Evolutionary conservation across 1,140 invertebrate species (phyloP).

Genomic region (Cotesia vestalis): DNA sequence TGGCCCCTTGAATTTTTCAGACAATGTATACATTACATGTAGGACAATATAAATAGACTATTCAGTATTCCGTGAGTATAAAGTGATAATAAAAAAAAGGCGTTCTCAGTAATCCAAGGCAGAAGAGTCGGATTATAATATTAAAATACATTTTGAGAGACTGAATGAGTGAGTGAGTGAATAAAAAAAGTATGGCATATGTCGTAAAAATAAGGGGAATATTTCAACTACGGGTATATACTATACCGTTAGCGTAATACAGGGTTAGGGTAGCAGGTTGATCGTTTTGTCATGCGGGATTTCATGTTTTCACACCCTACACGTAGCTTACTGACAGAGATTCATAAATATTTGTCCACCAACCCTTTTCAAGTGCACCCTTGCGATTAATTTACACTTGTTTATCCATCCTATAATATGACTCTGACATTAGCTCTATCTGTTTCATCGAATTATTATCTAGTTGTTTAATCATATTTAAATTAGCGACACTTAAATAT

Average conservation of each 20-base stretch:
- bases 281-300: slow-evolving; percentile 31
- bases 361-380: slow-evolving; percentile 18
- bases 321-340: slow-evolving; percentile 8
- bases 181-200: slow-evolving; percentile 5
- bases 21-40: background rate
- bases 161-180: slow-evolving; percentile 8
- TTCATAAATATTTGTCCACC: slow-evolving; percentile 25
- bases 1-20: slow-evolving; percentile 13
- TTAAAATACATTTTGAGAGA: slow-evolving; percentile 28
- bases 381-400: slow-evolving; percentile 30
- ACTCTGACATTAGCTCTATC: background rate
- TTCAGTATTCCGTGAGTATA: slow-evolving; percentile 10
- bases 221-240: background rate
- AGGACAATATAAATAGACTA: too few relatives aligned
- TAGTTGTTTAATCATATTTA: background rate
- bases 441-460: background rate
- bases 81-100: slow-evolving; percentile 9
- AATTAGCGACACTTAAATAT: background rate
- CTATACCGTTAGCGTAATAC: too few relatives aligned
- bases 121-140: slow-evolving; percentile 37
- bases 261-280: slow-evolving; percentile 10
- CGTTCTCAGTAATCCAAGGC: slow-evolving; percentile 21
- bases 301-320: slow-evolving; percentile 20
- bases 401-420: slow-evolving; percentile 14
- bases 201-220: background rate